Evolutionary conservation across 2,113 vertebrate genomes (phyloP), one percentile per base, ranked within the genome.

Genomic region (Spermophilus dauricus): DNA sequence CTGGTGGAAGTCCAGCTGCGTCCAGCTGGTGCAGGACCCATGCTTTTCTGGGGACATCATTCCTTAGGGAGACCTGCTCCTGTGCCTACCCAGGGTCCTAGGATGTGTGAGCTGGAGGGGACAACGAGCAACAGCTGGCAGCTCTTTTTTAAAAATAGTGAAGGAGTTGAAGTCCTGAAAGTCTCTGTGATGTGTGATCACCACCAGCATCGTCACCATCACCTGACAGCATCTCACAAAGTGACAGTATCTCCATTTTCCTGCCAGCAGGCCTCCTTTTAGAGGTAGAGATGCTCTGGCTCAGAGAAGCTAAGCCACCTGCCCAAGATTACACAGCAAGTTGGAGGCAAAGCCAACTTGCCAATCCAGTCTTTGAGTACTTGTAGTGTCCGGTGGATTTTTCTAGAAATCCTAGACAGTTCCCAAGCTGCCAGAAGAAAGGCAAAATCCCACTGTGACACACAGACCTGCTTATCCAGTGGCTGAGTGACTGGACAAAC

Each of bases 101-200:
- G 82, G 48, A 34, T 32, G 34, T 70, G 20, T 17, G 11, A 63
- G 34, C 75, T 34, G 82, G 53, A 63, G 26, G 22, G 51, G 53
- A 34, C 10, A 17, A 4, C 34, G 30, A 9, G 39, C 45, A n/a
- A 61, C 37, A 10, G 14, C 20, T 45, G 10, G 69, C 4, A 11
- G 26, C 65, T 70, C 37, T 26, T 28, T 28, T 39, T 13, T 17
- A n/a, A n/a, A n/a, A 70, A 18, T 12, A 70, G 67, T 2, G 42
- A 37, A 34, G 32, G n/a, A 16, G 22, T 42, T 6, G 6, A 39
- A 56, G 53, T 18, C 81, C 37, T 34, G 42, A 11, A 42, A 11
- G 17, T 6, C 11, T 37, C 8, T 6, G 0, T 9, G 4, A 7
- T 0, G 0, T 1, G 3, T 4, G 24, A 18, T 39, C 32, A 63